A percentile compares a stretch with the other conserved stretches of the same genome.
These are phyloP conservation scores for Cirrhinus mrigala DNA, from an alignment of 2,797 vertebrate genomes.

Conservation along the genomic window DNA sequence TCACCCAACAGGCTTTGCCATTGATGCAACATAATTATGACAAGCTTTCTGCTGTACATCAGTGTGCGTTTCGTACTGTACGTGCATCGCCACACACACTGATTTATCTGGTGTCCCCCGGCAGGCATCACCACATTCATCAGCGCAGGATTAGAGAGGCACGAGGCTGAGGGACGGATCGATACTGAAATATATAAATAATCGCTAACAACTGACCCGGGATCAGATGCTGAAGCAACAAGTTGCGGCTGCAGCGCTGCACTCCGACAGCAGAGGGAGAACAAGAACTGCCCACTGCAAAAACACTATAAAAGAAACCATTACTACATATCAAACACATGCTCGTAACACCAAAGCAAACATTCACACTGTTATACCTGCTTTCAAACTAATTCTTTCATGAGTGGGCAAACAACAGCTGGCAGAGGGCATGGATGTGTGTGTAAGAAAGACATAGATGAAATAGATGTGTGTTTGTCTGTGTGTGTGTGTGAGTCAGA, in stretches of 20 bases:
- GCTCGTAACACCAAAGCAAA: background rate
- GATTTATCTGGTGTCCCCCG: constrained; percentile 68
- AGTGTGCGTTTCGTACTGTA: constrained; percentile 40
- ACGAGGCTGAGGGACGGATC: constrained; percentile 74
- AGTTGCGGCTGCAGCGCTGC: constrained; percentile 54
- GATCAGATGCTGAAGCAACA: constrained; percentile 56
- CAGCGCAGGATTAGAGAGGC: constrained; percentile 77
- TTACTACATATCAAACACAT: constrained; percentile 19
- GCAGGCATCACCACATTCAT: constrained; percentile 65
- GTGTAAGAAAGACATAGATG: constrained; percentile 4
- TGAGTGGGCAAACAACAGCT: background rate
- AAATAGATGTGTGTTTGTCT: background rate
- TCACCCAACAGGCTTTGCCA: constrained; percentile 41
- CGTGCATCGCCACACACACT: constrained; percentile 33
- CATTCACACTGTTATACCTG: background rate
- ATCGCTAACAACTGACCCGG: constrained; percentile 39
- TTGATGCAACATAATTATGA: constrained; percentile 61
- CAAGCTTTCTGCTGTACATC: constrained; percentile 57
- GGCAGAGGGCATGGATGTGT: background rate
- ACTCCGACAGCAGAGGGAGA: constrained; percentile 60
- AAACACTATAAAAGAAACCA: constrained; percentile 11
- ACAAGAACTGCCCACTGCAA: constrained; percentile 53
- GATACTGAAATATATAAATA: constrained; percentile 78
- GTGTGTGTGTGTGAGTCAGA: constrained; percentile 52
- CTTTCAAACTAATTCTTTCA: constrained; percentile 5